These are phyloP conservation scores for Athalia cordata DNA, from an alignment of 2,888 invertebrate species.

Conservation along the genomic window DNA sequence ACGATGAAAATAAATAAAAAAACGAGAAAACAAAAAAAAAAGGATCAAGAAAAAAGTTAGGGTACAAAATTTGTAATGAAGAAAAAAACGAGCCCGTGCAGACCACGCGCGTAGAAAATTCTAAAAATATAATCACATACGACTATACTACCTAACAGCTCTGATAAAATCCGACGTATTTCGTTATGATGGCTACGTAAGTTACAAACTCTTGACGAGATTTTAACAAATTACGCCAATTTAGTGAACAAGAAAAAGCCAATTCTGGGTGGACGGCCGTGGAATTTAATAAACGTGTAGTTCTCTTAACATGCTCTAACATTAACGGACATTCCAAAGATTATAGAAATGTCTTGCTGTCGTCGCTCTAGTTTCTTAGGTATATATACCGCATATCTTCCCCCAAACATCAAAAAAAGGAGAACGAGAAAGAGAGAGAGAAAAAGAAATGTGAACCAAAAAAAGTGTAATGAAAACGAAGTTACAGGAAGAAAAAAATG, in stretches of 20 bases:
- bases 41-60: neutral
- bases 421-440: no score
- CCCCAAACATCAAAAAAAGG: no score
- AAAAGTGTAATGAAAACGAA: no score
- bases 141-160: no score
- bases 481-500: constrained; percentile 1
- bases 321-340: constrained; percentile 20
- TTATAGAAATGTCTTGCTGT: constrained; percentile 38
- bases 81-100: neutral
- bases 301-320: neutral
- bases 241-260: constrained; percentile 3
- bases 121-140: no score
- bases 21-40: neutral
- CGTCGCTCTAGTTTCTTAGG: constrained; percentile 38
- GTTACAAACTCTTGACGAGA: neutral
- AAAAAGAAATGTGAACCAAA: no score
- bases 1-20: neutral
- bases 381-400: neutral
- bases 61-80: constrained; percentile 6
- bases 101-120: no score
- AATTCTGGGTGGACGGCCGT: neutral
- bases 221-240: constrained; percentile 24
- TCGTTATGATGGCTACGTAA: no score
- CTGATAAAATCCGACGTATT: no score
- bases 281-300: constrained; percentile 41